phyloP scores from a whole-genome alignment of 2,888 invertebrate species.

The Lysandra bellargus region DNA sequence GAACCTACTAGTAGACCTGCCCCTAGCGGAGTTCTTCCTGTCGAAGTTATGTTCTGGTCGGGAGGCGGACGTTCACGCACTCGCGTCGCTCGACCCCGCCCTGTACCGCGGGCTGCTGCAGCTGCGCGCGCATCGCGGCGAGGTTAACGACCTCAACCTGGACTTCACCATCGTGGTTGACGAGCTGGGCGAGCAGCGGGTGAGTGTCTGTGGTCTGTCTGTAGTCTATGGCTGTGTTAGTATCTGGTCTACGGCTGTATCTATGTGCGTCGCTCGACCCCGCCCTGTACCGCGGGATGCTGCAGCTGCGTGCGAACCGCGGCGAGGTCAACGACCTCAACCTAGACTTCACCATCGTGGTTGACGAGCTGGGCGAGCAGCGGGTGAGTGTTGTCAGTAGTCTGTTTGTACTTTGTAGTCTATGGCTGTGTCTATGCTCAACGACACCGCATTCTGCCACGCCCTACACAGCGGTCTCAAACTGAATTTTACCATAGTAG shows the following conservation, averaged over 20 bases:
- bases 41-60: conserved; percentile 84
- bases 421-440: not conserved
- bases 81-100: conserved; percentile 95
- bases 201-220: conserved; percentile 51
- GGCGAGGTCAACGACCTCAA: conserved; percentile 94
- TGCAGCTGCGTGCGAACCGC: conserved; percentile 91
- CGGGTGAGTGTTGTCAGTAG: conserved; percentile 72
- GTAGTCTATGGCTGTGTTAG: not conserved
- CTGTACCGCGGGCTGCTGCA: conserved; percentile 94
- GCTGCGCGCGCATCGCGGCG: conserved; percentile 90
- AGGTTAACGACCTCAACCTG: conserved; percentile 92
- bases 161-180: conserved; percentile 96
- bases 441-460: no score
- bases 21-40: conserved; percentile 97
- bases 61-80: conserved; percentile 93
- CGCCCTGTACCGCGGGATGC: conserved; percentile 92
- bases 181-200: conserved; percentile 93
- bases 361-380: conserved; percentile 94
- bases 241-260: no score
- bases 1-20: conserved; percentile 95
- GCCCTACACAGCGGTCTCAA: no score
- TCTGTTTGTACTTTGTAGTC: not conserved
- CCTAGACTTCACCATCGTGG: conserved; percentile 95
- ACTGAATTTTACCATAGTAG: no score
- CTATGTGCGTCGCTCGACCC: conserved; percentile 91